Base-by-base conservation (phyloP, 2,113 vertebrate species). In the Strix aluco region DNA sequence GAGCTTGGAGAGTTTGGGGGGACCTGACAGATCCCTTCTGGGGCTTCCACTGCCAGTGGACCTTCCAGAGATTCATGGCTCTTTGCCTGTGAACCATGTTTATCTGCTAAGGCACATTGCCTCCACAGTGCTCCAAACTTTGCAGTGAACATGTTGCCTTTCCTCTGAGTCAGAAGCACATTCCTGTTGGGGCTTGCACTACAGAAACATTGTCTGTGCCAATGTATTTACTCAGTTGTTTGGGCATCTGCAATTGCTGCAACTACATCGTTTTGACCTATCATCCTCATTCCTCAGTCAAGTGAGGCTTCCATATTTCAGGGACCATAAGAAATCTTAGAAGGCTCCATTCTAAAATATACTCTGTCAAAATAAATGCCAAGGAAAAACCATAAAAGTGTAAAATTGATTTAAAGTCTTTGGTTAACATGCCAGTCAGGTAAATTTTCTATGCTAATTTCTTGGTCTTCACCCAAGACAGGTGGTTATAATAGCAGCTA, bases 181-280 rank as follows among this genome's bases (percentile, higher is more conserved):
- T 58, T 92, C 93, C n/a, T 93, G 90, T 82, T 87, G 78, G 44
- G 71, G 46, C 96, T 92, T 96, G 97, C 46, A 73, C 55, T 70
- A 47, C n/a, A 82, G 65, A 84, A 90, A 46, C 1, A 0, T 30
- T 59, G 18, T 30, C 81, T 81, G 49, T 81, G 58, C 72, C 63
- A 80, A 77, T 40, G 18, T 40, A 34, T 83, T 71, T 47, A 26
- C 7, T 58, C 47, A 69, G 34, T 46, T 72, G 46, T 61, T 71
- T 72, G 69, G 51, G 62, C 42, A 70, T 62, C 51, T 91, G 32
- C 38, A 65, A 17, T 63, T 81, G 49, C 65, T 69, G 70, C 34
- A 91, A 52, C 46, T 1, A 0, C 29, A 57, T 47, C 0, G 36
- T 84, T 94, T 38, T 66, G 40, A 81, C n/a, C n/a, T 84, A 71